Conservation (phyloP, 2,797 vertebrate genomes). For the Adrianichthys oophorus region DNA sequence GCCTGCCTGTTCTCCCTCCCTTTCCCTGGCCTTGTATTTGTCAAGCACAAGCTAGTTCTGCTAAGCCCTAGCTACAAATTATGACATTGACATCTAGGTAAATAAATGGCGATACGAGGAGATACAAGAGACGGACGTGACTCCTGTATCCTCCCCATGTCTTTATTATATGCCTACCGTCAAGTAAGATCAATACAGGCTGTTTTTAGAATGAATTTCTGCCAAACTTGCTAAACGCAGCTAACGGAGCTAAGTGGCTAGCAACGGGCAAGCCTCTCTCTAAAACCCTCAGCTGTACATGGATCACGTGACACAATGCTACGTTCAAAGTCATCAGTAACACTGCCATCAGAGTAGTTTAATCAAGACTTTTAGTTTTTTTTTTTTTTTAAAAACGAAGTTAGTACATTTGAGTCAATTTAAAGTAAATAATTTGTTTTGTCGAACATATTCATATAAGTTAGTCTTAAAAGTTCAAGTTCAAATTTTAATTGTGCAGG, state of each 20-base stretch:
- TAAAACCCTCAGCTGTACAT: slow-evolving; percentile 67
- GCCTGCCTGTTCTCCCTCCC: slow-evolving; percentile 43
- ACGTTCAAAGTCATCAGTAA: slow-evolving; percentile 28
- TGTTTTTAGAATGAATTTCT: slow-evolving; percentile 7
- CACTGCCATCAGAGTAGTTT: not conserved
- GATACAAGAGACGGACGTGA: slow-evolving; percentile 18
- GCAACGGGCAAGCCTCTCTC: slow-evolving; percentile 55
- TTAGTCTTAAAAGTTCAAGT: too few relatives aligned
- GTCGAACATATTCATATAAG: too few relatives aligned
- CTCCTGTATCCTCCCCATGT: slow-evolving; percentile 51
- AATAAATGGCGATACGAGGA: slow-evolving; percentile 13
- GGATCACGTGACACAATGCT: slow-evolving; percentile 63
- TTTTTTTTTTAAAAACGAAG: too few relatives aligned
- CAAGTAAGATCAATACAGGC: slow-evolving; percentile 5
- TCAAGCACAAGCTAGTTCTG: slow-evolving; percentile 48
- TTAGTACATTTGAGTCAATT: too few relatives aligned
- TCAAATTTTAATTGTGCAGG: too few relatives aligned
- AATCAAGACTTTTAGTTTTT: too few relatives aligned
- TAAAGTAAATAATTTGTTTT: too few relatives aligned
- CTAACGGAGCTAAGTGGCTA: slow-evolving; percentile 66
- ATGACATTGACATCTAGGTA: slow-evolving; percentile 59
- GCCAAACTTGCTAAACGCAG: slow-evolving; percentile 39
- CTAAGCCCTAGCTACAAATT: slow-evolving; percentile 59
- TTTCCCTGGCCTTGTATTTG: slow-evolving; percentile 57
- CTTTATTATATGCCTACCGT: not conserved